phyloP scores from a whole-genome alignment of 2,888 invertebrate genomes.

The Drosophila picticornis region DNA sequence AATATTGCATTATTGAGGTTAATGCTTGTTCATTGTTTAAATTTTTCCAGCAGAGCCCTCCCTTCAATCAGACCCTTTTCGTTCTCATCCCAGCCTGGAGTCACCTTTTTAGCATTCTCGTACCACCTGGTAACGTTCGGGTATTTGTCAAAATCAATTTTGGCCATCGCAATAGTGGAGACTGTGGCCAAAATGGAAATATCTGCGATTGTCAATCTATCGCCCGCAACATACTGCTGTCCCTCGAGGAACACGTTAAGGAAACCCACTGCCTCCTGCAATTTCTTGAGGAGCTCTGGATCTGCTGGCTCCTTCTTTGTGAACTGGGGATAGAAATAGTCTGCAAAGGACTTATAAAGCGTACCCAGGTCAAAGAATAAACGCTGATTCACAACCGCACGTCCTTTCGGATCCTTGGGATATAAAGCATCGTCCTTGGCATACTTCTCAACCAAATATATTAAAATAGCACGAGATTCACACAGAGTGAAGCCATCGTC shows the following conservation, averaged over 20 bases:
- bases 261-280: constrained; percentile 89
- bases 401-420: constrained; percentile 90
- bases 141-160: constrained; percentile 89
- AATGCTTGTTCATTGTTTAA: background rate
- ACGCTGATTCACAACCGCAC: constrained; percentile 91
- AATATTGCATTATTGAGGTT: background rate
- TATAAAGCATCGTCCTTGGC: constrained; percentile 90
- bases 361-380: constrained; percentile 93
- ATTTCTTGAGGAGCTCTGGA: constrained; percentile 88
- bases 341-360: constrained; percentile 88
- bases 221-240: constrained; percentile 90
- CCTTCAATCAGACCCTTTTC: constrained; percentile 86
- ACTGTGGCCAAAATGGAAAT: constrained; percentile 89
- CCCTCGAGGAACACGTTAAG: constrained; percentile 90
- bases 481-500: constrained; percentile 92
- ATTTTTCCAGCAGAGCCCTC: constrained; percentile 76
- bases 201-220: constrained; percentile 91
- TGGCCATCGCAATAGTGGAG: constrained; percentile 88
- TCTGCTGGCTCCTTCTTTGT: constrained; percentile 88
- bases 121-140: constrained; percentile 89
- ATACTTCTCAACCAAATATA: constrained; percentile 92
- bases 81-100: constrained; percentile 87
- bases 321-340: constrained; percentile 89
- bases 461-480: constrained; percentile 93
- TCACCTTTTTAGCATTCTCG: constrained; percentile 86